Conservation (phyloP, 1,140 invertebrate genomes). For the Pantala flavescens region DNA sequence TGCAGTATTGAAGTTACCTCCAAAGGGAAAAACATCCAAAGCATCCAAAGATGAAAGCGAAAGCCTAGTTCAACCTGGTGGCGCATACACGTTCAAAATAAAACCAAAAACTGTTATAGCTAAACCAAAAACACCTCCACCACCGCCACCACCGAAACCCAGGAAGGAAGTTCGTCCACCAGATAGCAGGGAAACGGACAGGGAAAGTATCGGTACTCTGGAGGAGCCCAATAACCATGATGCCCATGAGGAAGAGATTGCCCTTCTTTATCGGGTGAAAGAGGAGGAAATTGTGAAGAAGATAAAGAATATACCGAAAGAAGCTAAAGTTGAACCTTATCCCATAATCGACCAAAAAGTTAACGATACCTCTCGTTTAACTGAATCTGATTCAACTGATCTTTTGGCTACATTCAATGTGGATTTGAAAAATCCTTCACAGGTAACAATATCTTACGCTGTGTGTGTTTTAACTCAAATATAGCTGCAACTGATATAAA, state of each 20-base stretch:
- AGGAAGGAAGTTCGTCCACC: background rate
- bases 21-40: background rate
- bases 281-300: conserved; percentile 26
- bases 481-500: conserved; percentile 15
- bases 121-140: conserved; percentile 32
- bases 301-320: conserved; percentile 31
- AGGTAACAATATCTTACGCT: conserved; percentile 17
- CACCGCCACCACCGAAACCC: conserved; percentile 22
- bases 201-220: conserved; percentile 18
- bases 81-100: conserved; percentile 13
- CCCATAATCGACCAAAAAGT: background rate
- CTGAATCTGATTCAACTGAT: conserved; percentile 25
- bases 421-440: conserved; percentile 16
- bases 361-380: background rate
- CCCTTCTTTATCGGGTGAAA: conserved; percentile 16
- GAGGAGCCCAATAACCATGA: conserved; percentile 20
- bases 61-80: conserved; percentile 29
- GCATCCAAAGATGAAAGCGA: conserved; percentile 28
- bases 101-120: conserved; percentile 23
- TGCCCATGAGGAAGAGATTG: conserved; percentile 31
- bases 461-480: too few species aligned
- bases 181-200: conserved; percentile 25
- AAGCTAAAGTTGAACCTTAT: conserved; percentile 24
- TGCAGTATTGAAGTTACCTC: conserved; percentile 32
- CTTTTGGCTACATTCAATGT: conserved; percentile 24